Percentiles rank a stretch among this genome's conserved stretches.
These are phyloP conservation scores for Dipodomys stephensi DNA, from an alignment of 2,113 vertebrate genomes.

Conservation along the genomic window DNA sequence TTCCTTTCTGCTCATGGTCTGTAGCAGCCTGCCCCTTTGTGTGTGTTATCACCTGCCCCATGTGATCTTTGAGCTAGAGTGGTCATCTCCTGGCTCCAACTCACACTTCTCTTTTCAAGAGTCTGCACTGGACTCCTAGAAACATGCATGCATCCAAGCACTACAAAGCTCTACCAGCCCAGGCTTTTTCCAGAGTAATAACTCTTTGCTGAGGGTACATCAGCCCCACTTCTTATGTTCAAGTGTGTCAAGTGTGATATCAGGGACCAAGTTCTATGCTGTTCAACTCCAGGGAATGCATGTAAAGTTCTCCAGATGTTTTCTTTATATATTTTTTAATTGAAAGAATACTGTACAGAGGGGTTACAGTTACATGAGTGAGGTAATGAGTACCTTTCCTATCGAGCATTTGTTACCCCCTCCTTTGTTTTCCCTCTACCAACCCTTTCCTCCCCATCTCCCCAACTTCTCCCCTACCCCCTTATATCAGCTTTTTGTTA, in stretches of 20 bases:
- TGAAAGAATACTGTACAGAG: too few species aligned
- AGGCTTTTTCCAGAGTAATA: background rate
- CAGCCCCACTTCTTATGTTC: background rate
- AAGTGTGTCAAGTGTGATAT: background rate
- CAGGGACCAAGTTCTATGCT: background rate
- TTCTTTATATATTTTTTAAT: background rate
- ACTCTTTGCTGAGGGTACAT: accelerated
- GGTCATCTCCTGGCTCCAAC: background rate
- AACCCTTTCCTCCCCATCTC: too few species aligned
- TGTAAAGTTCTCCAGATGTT: background rate
- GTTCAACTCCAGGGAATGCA: background rate
- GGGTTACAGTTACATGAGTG: too few species aligned
- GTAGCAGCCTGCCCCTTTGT: background rate
- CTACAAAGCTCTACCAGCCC: background rate
- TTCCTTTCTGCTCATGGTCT: background rate
- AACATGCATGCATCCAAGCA: background rate
- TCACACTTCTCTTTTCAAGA: too few species aligned
- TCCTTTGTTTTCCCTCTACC: too few species aligned
- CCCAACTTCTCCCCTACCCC: too few species aligned
- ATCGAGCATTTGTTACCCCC: too few species aligned
- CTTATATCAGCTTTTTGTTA: too few species aligned
- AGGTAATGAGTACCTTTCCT: too few species aligned
- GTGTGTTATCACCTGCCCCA: background rate
- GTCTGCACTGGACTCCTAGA: background rate
- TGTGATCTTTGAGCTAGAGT: background rate